These are phyloP conservation scores for Potamarius usumacintae DNA, from an alignment of 2,113 vertebrate species.

Conservation along the genomic window DNA sequence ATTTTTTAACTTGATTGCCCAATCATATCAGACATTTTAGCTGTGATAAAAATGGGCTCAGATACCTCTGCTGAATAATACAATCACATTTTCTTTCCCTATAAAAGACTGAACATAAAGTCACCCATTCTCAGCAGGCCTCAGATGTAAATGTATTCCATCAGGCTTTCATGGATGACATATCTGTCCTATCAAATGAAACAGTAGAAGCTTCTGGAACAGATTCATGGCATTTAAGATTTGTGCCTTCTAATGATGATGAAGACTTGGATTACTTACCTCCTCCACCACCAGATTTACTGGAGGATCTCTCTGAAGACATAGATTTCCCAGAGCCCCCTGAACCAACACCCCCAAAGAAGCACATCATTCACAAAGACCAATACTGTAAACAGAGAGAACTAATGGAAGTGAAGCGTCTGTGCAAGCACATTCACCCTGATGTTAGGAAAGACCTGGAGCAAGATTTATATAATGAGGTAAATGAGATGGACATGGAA, in stretches of 20 bases:
- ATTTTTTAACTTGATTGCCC: background rate
- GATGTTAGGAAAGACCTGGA: conserved; percentile 82
- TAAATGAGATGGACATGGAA: conserved; percentile 65
- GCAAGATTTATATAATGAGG: conserved; percentile 76
- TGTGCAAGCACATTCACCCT: conserved; percentile 83
- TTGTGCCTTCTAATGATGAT: conserved; percentile 57
- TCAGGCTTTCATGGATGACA: conserved; percentile 64
- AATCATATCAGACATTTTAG: conserved; percentile 6
- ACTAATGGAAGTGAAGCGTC: conserved; percentile 78
- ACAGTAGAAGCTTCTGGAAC: conserved; percentile 47
- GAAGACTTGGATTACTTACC: conserved; percentile 77
- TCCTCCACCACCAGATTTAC: conserved; percentile 75
- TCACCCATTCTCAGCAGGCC: conserved; percentile 76
- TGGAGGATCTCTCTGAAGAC: conserved; percentile 72
- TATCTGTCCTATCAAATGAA: conserved; percentile 58
- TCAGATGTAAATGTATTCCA: conserved; percentile 64
- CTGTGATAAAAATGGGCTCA: background rate
- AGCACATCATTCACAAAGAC: conserved; percentile 68
- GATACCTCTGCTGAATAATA: conserved; percentile 28
- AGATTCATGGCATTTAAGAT: conserved; percentile 52
- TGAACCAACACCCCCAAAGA: conserved; percentile 60
- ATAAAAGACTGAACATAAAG: conserved; percentile 80
- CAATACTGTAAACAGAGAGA: conserved; percentile 78
- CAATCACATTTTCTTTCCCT: conserved; percentile 55
- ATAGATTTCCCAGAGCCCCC: conserved; percentile 73